Evolutionary conservation across 37 sponge, comb jelly and placozoan species (phyloP), one percentile per base, ranked within the genome.

Genomic region (Axinella damicornis): DNA sequence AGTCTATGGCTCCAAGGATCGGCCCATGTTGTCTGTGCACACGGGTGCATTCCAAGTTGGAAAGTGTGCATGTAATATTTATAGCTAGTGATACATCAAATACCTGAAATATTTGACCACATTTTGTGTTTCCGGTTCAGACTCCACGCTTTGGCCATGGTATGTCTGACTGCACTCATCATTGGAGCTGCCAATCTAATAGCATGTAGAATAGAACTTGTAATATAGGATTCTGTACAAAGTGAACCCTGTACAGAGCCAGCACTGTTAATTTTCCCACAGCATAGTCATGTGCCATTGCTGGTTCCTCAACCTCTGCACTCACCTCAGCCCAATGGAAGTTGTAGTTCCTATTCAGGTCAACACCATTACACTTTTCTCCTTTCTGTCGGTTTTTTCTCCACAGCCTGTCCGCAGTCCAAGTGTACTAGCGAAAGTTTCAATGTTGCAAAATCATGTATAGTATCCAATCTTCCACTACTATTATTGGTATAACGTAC

Each of bases 301-400:
- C n/a, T n/a, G n/a, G n/a, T n/a, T n/a, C n/a, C n/a, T n/a, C n/a
- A n/a, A n/a, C n/a, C n/a, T n/a, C n/a, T n/a, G n/a, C n/a, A 57
- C 77, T 82, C 31, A 87, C 92, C 69, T 31, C 71, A 40, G 41
- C 61, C 95, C 95, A 95, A 66, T 86, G 90, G 57, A 62, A 74
- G 56, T 86, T 69, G 57, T 80, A 95, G 81, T 95, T 95, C 5
- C 92, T 74, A 71, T 95, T 91, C 53, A 95, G 69, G 38, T 91
- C 95, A 35, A 95, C 95, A 30, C 95, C 92, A 63, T 73, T 9
- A 39, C 95, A 95, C 5, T 12, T 6, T 6, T 61, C 39, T 0
- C 76, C 80, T 21, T 15, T 19, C 20, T 77, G 59, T 31, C 88
- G 39, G 38, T 95, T 95, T 79, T 95, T 95, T 13, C 95, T 73